These are phyloP conservation scores for Sepioteuthis lessoniana DNA, from an alignment of 2,888 invertebrate species.

Conservation along the genomic window DNA sequence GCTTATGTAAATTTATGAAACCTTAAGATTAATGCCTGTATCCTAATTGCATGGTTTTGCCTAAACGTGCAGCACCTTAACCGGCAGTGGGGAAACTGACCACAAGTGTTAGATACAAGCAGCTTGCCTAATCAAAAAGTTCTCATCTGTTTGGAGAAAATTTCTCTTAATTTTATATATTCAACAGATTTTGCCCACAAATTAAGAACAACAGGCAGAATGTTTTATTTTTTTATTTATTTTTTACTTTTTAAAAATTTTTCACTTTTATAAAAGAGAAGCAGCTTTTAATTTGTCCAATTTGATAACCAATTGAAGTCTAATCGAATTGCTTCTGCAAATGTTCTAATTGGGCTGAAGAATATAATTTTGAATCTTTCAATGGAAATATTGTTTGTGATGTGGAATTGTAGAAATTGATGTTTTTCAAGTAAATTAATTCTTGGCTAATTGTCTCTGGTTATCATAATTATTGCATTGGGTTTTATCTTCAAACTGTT, in stretches of 20 bases:
- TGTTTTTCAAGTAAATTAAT: not conserved
- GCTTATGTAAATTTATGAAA: not conserved
- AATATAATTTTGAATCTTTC: slow-evolving; percentile 33
- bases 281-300: slow-evolving; percentile 2
- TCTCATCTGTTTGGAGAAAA: not conserved
- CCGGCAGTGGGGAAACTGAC: not conserved
- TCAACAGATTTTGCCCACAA: slow-evolving; percentile 33
- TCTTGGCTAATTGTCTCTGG: not conserved
- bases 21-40: not conserved
- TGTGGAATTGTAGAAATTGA: not conserved
- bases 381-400: not conserved
- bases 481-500: slow-evolving; percentile 12
- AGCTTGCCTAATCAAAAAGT: not conserved
- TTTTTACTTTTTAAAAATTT: no score
- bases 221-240: not conserved
- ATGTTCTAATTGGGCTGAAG: slow-evolving; percentile 21
- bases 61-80: not conserved
- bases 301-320: slow-evolving; percentile 21
- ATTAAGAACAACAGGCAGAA: not conserved
- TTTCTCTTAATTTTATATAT: not conserved
- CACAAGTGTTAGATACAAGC: not conserved
- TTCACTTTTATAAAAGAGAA: not conserved
- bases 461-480: slow-evolving; percentile 1
- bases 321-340: slow-evolving; percentile 33
- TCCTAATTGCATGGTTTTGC: not conserved